Evolutionary conservation across 2,113 vertebrate genomes (phyloP), one percentile per base, ranked within the genome.

Genomic region (Melospiza melodia): DNA sequence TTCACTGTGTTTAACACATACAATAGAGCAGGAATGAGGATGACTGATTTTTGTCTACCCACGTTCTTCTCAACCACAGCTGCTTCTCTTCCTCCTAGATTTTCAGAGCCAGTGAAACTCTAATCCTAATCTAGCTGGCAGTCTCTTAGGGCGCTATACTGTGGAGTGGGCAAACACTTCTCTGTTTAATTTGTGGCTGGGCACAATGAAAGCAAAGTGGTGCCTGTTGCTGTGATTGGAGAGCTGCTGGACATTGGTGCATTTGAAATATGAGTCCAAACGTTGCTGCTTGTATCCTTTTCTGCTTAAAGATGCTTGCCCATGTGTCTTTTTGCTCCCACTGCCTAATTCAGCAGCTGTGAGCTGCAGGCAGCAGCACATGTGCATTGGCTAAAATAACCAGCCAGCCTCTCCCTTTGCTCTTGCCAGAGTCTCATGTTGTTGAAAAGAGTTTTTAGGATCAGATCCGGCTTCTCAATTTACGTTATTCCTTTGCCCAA

Each of bases 341-440:
- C 39, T 72, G 73, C 83, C 83, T 68, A 78, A 68, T 84, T 95
- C 83, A 75, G 96, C 95, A 96, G 94, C 95, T 97, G 96, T 87
- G 93, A 85, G 73, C 93, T 94, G 92, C 92, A 89, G 69, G 92
- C 95, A 92, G 73, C 30, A 95, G 88, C 92, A 90, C 92, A 94
- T 84, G 76, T 96, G 94, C 85, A n/a, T 89, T 95, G 95, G 95
- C 90, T 95, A 95, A 97, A 96, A 96, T 94, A 95, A 88, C 90
- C 66, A 84, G 37, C 69, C 76, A 78, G 86, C 30, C 88, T 93
- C 79, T 78, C 73, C 86, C 65, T 90, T 90, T 72, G 83, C 93
- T 96, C 41, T 75, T 90, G 88, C 92, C 93, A 94, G 86, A 67
- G 90, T 78, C 93, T 94, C 93, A 72, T 84, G 86, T 81, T 91